Percentiles rank a stretch among this genome's conserved stretches.
These are phyloP conservation scores for Teleiodes luculella DNA, from an alignment of 2,888 invertebrate genomes.

Conservation along the genomic window DNA sequence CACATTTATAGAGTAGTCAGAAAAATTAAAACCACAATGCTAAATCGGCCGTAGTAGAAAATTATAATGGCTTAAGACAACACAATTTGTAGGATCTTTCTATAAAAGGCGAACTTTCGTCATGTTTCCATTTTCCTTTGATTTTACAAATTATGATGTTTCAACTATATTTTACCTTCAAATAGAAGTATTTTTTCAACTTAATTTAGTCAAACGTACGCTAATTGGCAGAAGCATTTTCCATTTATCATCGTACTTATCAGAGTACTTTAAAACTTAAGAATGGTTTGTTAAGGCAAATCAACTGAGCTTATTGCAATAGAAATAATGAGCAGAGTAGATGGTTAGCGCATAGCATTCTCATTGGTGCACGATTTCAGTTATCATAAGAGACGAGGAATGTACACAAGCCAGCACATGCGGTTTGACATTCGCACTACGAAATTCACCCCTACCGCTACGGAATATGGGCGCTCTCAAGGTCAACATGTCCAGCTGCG, in stretches of 20 bases:
- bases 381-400: neutral
- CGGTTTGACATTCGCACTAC: too few species aligned
- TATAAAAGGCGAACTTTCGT: neutral
- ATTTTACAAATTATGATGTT: neutral
- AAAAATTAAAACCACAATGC: too few species aligned
- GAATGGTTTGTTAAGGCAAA: slow-evolving; percentile 3
- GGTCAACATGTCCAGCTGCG: too few species aligned
- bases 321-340: slow-evolving; percentile 4
- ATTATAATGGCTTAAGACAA: neutral
- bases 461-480: too few species aligned
- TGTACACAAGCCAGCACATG: too few species aligned
- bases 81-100: neutral
- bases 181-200: neutral
- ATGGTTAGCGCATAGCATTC: slow-evolving; percentile 3
- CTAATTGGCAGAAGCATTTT: neutral
- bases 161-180: neutral
- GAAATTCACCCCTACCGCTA: too few species aligned
- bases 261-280: neutral
- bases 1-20: too few species aligned
- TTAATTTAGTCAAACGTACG: neutral
- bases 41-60: neutral
- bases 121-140: too few species aligned
- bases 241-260: neutral
- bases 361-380: slow-evolving; percentile 18
- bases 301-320: slow-evolving; percentile 6